Evolutionary conservation across 2,113 vertebrate species (phyloP).

Genomic region (Pitta sordida): DNA sequence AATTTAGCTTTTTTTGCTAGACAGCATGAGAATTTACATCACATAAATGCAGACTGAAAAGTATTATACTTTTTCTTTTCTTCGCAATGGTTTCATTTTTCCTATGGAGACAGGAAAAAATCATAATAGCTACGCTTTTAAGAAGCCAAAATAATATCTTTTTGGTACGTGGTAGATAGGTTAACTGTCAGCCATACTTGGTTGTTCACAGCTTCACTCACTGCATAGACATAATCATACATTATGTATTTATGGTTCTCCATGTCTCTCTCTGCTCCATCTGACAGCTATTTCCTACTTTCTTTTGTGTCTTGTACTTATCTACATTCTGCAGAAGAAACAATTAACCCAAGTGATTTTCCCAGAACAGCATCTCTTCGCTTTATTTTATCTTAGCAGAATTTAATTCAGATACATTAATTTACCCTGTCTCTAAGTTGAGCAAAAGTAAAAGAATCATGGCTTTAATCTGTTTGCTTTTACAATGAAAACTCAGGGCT

Average conservation of each 20-base stretch:
- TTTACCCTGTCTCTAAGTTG: neutral
- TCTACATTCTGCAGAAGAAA: constrained; percentile 37
- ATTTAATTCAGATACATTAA: constrained; percentile 33
- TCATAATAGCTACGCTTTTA: neutral
- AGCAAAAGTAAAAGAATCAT: constrained; percentile 29
- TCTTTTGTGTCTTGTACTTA: neutral
- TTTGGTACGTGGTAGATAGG: neutral
- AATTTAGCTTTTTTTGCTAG: neutral
- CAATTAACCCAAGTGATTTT: constrained; percentile 39
- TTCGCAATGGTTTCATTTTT: neutral
- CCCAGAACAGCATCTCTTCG: neutral
- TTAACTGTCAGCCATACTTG: neutral
- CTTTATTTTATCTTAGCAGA: constrained; percentile 25
- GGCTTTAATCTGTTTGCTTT: constrained; percentile 19
- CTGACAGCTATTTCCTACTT: neutral
- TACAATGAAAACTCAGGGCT: neutral
- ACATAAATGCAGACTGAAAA: neutral
- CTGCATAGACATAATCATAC: neutral
- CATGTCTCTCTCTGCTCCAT: neutral
- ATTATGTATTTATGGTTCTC: constrained; percentile 7
- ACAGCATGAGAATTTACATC: neutral
- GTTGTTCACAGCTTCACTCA: neutral
- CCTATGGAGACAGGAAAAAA: neutral
- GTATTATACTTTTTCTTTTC: neutral
- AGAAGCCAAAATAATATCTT: neutral